Evolutionary conservation across 2,888 invertebrate genomes (phyloP).

Genomic region (Callinectes sapidus): DNA sequence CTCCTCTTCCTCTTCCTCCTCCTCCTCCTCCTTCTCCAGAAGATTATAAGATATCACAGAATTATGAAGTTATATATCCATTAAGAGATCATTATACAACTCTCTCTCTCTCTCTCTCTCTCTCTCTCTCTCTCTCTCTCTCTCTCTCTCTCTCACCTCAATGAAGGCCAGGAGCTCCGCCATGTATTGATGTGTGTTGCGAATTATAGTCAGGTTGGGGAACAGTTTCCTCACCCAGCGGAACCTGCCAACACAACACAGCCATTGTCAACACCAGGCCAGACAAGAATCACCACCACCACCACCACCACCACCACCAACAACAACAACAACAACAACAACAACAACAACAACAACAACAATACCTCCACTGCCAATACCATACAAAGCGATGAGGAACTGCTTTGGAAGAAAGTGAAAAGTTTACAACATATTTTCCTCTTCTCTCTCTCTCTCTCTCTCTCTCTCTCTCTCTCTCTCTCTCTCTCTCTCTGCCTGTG

Average conservation of each 20-base stretch:
- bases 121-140: background rate
- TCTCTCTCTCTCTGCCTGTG: background rate
- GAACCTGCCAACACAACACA: constrained; percentile 11
- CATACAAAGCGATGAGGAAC: too few relatives aligned
- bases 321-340: too few relatives aligned
- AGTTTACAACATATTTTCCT: background rate
- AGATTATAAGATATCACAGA: too few relatives aligned
- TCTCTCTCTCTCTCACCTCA: constrained; percentile 34
- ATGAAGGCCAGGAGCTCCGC: constrained; percentile 23
- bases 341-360: too few relatives aligned
- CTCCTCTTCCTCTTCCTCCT: background rate
- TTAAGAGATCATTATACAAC: too few relatives aligned
- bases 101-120: background rate
- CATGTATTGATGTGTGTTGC: constrained; percentile 11
- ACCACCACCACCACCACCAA: background rate
- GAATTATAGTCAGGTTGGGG: constrained; percentile 36
- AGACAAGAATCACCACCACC: background rate
- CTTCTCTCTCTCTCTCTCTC: background rate
- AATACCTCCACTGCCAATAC: background rate
- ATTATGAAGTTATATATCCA: too few relatives aligned
- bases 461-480: background rate
- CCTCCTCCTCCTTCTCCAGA: too few relatives aligned
- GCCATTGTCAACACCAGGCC: too few relatives aligned
- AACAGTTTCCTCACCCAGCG: constrained; percentile 27
- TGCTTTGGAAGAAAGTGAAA: too few relatives aligned